These are phyloP conservation scores for Peromyscus melanophrys DNA, from an alignment of 2,797 vertebrate species.

Conservation along the genomic window DNA sequence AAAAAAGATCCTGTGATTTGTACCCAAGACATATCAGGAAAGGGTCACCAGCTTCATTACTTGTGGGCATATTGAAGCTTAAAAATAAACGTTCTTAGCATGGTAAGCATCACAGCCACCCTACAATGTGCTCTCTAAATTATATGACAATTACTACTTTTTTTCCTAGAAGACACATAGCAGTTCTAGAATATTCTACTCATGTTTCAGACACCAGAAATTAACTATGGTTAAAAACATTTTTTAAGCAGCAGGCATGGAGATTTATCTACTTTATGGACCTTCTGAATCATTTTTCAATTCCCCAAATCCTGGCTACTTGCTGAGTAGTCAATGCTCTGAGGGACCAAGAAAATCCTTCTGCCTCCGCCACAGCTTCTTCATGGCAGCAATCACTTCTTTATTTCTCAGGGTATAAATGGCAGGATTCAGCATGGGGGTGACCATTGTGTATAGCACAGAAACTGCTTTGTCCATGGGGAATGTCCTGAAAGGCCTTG, in stretches of 20 bases:
- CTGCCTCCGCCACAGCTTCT: slow-evolving; percentile 75
- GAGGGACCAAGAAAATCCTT: background rate
- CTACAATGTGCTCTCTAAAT: background rate
- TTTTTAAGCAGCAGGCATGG: background rate
- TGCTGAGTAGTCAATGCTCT: background rate
- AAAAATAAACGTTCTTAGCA: slow-evolving; percentile 1
- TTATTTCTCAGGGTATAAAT: slow-evolving; percentile 86
- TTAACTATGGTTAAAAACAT: background rate
- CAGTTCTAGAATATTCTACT: background rate
- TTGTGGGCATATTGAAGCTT: background rate
- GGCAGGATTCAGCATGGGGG: slow-evolving; percentile 85
- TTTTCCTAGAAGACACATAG: background rate
- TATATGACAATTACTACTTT: background rate
- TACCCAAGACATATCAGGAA: slow-evolving; percentile 20
- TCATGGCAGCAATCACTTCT: slow-evolving; percentile 81
- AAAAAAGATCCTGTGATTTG: background rate
- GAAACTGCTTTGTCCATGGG: slow-evolving; percentile 83
- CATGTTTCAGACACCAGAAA: background rate
- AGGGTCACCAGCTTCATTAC: background rate
- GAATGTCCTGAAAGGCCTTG: slow-evolving; percentile 82
- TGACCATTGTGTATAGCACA: slow-evolving; percentile 84
- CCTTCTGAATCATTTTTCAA: background rate
- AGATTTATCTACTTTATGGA: background rate
- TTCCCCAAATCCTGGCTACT: background rate
- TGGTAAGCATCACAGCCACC: background rate